These are phyloP conservation scores for Lamellibrachia satsuma DNA, from an alignment of 2,888 invertebrate species.

Conservation along the genomic window DNA sequence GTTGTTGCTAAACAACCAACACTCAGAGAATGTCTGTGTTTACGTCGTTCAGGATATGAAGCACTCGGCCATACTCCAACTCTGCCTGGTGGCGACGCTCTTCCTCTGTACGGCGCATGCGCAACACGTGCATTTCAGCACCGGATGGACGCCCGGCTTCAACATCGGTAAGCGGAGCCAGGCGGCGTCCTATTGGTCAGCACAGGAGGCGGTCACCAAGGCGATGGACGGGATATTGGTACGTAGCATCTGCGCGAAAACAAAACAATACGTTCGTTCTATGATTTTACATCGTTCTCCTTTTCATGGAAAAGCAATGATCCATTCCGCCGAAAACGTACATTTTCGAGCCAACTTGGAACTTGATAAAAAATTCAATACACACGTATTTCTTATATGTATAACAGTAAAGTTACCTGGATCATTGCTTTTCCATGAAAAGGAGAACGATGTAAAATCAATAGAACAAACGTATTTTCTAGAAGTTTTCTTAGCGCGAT, in stretches of 20 bases:
- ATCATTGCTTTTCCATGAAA: neutral
- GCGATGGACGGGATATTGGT: neutral
- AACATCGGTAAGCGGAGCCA: neutral
- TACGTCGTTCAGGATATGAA: neutral
- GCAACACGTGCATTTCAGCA: slow-evolving; percentile 17
- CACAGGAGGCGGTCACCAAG: neutral
- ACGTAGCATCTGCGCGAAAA: neutral
- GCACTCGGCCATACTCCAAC: neutral
- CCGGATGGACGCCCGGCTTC: slow-evolving; percentile 11
- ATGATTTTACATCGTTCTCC: neutral
- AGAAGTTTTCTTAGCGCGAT: too few species aligned
- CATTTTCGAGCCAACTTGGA: too few species aligned
- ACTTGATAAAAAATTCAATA: too few species aligned
- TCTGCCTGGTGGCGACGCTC: neutral
- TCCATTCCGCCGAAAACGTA: too few species aligned
- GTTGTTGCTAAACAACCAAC: too few species aligned
- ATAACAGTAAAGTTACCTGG: too few species aligned
- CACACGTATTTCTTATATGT: too few species aligned
- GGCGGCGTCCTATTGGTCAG: neutral
- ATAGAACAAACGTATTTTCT: neutral
- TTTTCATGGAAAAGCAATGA: neutral
- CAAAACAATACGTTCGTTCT: neutral
- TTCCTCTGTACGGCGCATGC: slow-evolving; percentile 12
- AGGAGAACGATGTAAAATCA: neutral
- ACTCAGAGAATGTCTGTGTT: neutral